A percentile compares a stretch with the other conserved stretches of the same genome.
Evolutionary conservation across 2,888 invertebrate species (phyloP).

Genomic region (Scaptodrosophila latifasciaeformis): DNA sequence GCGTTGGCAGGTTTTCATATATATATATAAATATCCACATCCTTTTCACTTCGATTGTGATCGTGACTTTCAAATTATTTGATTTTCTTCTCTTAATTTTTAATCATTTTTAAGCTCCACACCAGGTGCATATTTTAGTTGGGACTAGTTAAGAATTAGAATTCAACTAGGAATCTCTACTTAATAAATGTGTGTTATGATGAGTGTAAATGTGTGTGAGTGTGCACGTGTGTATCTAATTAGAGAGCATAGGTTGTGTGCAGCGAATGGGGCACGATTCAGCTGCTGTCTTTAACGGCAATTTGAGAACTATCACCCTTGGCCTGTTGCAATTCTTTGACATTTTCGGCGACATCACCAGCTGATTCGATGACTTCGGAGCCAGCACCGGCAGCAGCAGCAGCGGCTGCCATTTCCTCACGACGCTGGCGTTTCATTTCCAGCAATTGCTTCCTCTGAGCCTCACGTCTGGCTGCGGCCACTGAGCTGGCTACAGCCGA

Average conservation of each 20-base stretch:
- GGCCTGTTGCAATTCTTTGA: constrained; percentile 8
- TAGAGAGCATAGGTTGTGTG: constrained; percentile 53
- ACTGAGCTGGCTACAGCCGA: constrained; percentile 49
- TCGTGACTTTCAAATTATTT: too few species aligned
- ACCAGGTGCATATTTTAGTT: constrained; percentile 38
- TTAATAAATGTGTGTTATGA: constrained; percentile 28
- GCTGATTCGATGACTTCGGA: neutral
- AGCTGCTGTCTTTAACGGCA: constrained; percentile 54
- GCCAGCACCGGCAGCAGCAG: constrained; percentile 25
- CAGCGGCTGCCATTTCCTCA: constrained; percentile 58
- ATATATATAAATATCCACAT: too few species aligned
- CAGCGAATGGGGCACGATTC: constrained; percentile 44
- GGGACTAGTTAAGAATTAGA: constrained; percentile 67
- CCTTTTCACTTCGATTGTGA: too few species aligned
- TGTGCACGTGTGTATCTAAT: constrained; percentile 30
- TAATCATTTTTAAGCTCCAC: constrained; percentile 30
- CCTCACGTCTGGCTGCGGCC: constrained; percentile 80
- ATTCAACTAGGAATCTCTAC: constrained; percentile 61
- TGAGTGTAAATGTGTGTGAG: constrained; percentile 29
- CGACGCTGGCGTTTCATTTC: constrained; percentile 77
- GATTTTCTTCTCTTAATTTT: too few species aligned
- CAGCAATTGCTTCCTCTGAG: constrained; percentile 86
- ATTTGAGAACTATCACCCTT: constrained; percentile 35
- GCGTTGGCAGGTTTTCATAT: too few species aligned
- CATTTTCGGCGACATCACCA: constrained; percentile 24